Percentiles rank a stretch among this genome's conserved stretches.
phyloP scores from a whole-genome alignment of 2,888 invertebrate genomes.

The Dorcus parallelipipedus region DNA sequence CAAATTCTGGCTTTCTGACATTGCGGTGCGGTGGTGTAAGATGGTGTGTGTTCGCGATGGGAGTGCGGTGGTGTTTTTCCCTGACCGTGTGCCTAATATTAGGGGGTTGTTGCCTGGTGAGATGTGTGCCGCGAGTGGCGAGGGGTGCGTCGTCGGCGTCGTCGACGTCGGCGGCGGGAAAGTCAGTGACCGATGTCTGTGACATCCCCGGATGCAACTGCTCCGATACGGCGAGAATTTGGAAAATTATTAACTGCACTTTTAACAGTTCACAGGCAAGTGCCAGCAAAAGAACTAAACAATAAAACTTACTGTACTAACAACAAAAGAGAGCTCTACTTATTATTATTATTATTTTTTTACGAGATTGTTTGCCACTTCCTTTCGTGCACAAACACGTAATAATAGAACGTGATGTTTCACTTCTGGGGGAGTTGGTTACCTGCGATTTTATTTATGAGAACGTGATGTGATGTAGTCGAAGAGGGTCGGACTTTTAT shows the following conservation, averaged over 20 bases:
- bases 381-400: no score
- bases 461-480: no score
- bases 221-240: constrained; percentile 53
- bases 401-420: no score
- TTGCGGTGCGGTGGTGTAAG: constrained; percentile 17
- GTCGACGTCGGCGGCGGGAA: constrained; percentile 16
- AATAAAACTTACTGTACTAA: not conserved
- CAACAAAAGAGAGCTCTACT: not conserved
- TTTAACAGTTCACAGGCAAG: constrained; percentile 60
- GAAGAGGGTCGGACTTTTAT: no score
- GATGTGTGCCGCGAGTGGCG: constrained; percentile 28
- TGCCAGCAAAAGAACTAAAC: constrained; percentile 17
- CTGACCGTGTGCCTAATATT: constrained; percentile 22
- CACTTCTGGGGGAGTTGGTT: no score
- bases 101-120: constrained; percentile 14
- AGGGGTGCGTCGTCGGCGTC: constrained; percentile 30
- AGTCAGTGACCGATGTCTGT: constrained; percentile 48
- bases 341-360: not conserved
- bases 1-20: constrained; percentile 3
- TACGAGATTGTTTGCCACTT: no score
- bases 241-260: constrained; percentile 65
- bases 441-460: no score
- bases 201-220: constrained; percentile 60
- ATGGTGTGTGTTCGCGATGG: constrained; percentile 28
- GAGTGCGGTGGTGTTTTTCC: constrained; percentile 27